Evolutionary conservation across 2,888 invertebrate genomes (phyloP).

Genomic region (Orthosia incerta): DNA sequence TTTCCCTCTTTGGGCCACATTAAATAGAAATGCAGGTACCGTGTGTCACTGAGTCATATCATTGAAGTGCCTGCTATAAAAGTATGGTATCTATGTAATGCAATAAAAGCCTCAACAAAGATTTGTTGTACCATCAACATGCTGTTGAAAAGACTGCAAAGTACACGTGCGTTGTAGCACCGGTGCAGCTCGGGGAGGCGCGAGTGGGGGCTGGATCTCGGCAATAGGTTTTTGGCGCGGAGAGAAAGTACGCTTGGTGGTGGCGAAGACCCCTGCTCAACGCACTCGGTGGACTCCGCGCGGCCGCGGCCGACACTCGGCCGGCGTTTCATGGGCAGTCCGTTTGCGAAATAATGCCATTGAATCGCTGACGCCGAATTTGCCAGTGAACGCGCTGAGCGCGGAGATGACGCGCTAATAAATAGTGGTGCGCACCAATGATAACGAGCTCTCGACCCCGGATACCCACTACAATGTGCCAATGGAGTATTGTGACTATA

Average conservation of each 20-base stretch:
- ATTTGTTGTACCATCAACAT: conserved; percentile 2
- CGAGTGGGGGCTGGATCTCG: conserved; percentile 69
- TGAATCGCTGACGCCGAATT: conserved; percentile 82
- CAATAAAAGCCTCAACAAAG: background rate
- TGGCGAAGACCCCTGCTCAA: conserved; percentile 83
- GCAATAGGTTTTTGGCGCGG: conserved; percentile 80
- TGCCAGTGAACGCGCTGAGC: conserved; percentile 81
- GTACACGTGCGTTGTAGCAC: conserved; percentile 53
- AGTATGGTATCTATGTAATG: background rate
- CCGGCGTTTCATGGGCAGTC: conserved; percentile 80
- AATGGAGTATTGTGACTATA: conserved; percentile 87
- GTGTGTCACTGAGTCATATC: background rate
- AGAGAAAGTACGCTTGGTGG: conserved; percentile 88
- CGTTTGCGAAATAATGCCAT: conserved; percentile 88
- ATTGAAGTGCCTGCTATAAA: too few species aligned
- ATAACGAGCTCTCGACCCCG: conserved; percentile 73
- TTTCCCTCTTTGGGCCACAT: too few species aligned
- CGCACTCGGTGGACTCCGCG: conserved; percentile 84
- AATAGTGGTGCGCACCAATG: conserved; percentile 79
- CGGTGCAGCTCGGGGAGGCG: conserved; percentile 49
- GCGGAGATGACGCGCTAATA: conserved; percentile 88
- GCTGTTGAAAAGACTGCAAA: conserved; percentile 40
- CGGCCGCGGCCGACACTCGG: conserved; percentile 89
- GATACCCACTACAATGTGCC: conserved; percentile 85
- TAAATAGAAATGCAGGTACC: background rate